phyloP scores from a whole-genome alignment of 2,888 invertebrate genomes.

The Chrysomela aeneicollis region DNA sequence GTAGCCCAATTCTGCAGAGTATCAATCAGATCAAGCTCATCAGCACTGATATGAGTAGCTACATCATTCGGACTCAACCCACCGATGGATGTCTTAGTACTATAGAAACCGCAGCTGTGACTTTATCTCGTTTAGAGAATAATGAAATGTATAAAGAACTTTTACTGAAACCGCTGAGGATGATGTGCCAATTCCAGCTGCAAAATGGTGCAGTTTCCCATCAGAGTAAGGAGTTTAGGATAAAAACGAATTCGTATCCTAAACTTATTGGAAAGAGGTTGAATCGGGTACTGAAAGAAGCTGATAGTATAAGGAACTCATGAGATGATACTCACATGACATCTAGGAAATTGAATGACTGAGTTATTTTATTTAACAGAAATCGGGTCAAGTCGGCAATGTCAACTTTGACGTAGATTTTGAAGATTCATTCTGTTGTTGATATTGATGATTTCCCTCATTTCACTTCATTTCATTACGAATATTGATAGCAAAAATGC shows the following conservation, averaged over 20 bases:
- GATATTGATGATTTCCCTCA: too few relatives aligned
- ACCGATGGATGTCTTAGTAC: constrained; percentile 92
- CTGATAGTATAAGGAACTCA: constrained; percentile 43
- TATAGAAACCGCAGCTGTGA: constrained; percentile 84
- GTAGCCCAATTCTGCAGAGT: constrained; percentile 77
- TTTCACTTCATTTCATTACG: too few relatives aligned
- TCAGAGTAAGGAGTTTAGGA: constrained; percentile 89
- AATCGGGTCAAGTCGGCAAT: too few relatives aligned
- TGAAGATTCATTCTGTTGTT: too few relatives aligned
- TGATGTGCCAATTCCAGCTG: constrained; percentile 86
- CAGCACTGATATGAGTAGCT: constrained; percentile 77
- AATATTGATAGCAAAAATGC: too few relatives aligned
- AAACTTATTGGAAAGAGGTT: constrained; percentile 82
- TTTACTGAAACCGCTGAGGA: constrained; percentile 80
- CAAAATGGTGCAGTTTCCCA: constrained; percentile 92
- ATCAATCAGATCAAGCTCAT: constrained; percentile 84
- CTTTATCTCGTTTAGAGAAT: constrained; percentile 79
- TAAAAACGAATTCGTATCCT: constrained; percentile 81
- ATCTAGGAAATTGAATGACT: too few relatives aligned
- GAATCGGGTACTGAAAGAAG: constrained; percentile 65
- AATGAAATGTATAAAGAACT: constrained; percentile 70
- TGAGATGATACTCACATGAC: too few relatives aligned
- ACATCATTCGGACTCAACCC: constrained; percentile 93
- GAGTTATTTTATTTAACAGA: too few relatives aligned
- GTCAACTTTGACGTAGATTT: too few relatives aligned